Evolutionary conservation across 2,797 vertebrate genomes (phyloP).

Genomic region (Melanotaenia trifasciata): DNA sequence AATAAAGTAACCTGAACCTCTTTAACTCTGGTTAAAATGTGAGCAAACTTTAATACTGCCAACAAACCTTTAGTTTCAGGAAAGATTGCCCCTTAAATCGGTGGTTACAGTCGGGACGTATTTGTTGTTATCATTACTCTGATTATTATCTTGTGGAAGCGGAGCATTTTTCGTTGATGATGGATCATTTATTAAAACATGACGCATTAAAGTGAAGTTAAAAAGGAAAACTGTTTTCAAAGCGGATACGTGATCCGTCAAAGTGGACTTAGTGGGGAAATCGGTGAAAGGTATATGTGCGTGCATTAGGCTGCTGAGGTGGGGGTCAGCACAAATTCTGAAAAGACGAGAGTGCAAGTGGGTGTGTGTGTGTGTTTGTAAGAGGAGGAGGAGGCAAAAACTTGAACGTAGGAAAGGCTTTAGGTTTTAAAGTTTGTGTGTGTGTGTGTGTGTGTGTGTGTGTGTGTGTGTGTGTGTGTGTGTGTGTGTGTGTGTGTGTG

Average conservation of each 20-base stretch:
- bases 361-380: no score
- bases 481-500: conserved; percentile 9
- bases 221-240: not conserved
- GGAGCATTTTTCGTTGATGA: not conserved
- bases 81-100: not conserved
- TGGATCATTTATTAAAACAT: not conserved
- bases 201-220: not conserved
- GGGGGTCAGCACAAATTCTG: not conserved
- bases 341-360: not conserved
- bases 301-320: not conserved
- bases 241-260: not conserved
- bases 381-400: conserved; percentile 16
- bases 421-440: conserved; percentile 15
- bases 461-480: conserved; percentile 7
- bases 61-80: not conserved
- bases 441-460: conserved; percentile 6
- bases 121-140: not conserved
- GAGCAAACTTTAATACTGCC: not conserved
- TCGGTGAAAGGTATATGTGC: conserved; percentile 8
- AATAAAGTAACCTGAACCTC: not conserved
- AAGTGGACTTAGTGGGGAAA: not conserved
- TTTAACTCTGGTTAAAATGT: not conserved
- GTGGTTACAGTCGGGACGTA: not conserved
- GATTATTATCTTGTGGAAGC: not conserved
- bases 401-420: conserved; percentile 13